Conservation (phyloP, 2,797 vertebrate species). For the Distichodus sexfasciatus region DNA sequence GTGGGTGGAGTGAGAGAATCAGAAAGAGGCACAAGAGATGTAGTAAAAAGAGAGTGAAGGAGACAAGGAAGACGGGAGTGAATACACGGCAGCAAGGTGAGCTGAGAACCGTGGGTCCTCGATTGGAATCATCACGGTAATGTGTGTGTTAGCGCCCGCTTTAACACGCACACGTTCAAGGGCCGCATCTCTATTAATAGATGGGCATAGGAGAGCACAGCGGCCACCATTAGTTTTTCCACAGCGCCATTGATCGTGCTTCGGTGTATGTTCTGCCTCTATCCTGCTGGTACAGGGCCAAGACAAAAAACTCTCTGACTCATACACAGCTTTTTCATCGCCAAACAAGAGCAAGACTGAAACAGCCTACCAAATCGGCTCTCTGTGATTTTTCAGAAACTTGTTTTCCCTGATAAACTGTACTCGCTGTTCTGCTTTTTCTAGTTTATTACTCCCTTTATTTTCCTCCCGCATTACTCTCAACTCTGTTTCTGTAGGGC, state of each 20-base stretch:
- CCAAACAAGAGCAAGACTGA: neutral
- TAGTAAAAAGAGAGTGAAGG: conserved; percentile 5
- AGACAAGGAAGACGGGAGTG: conserved; percentile 12
- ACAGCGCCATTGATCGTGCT: conserved; percentile 67
- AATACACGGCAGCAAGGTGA: neutral
- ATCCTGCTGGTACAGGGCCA: conserved; percentile 31
- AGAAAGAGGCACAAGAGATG: conserved; percentile 13
- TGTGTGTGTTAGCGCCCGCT: conserved; percentile 1
- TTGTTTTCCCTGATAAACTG: neutral
- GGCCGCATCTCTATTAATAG: conserved; percentile 36
- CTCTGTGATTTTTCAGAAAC: neutral
- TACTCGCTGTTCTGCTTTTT: neutral
- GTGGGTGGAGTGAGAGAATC: conserved; percentile 26
- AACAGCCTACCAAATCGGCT: no score
- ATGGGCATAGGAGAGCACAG: conserved; percentile 39
- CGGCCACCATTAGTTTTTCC: conserved; percentile 75
- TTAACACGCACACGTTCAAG: conserved; percentile 22
- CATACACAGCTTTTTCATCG: neutral
- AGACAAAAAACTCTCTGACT: conserved; percentile 18
- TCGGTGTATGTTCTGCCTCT: conserved; percentile 30
- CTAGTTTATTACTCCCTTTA: neutral
- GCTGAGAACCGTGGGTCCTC: neutral
- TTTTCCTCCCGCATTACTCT: neutral
- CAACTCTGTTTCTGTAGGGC: neutral
- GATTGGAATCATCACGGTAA: conserved; percentile 25